Base-by-base conservation (phyloP, 30 jellyfish, hydroid and myxozoan species). In the Aurelia aurita region DNA sequence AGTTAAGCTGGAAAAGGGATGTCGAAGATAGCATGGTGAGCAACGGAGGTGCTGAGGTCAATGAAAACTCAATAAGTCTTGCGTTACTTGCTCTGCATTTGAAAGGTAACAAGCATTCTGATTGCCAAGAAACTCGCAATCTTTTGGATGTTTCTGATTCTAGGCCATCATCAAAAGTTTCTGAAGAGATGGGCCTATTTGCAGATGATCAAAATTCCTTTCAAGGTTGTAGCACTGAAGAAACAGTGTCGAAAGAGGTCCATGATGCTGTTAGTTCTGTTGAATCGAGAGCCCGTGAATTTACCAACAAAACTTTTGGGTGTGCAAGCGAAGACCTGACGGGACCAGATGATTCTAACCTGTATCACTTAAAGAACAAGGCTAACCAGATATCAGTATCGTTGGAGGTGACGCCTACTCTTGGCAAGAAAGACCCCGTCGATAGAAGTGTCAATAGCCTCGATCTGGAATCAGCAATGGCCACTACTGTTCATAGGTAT, bases 1-100 rank as follows among this genome's bases (percentile, higher is more conserved):
- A 83, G 45, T 80, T 83, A 47, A 83, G 93, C 87, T 54, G 80
- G 93, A 83, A 83, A 63, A 60, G 93, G 32, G 93, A 83, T n/a
- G 79, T 68, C 61, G 93, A 83, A 14, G 93, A 83, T 2, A 83
- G 93, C 65, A 71, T 71, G 13, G 87, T 83, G 18, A 83, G 87
- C 69, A 83, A 83, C 51, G 87, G 87, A 20, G 79, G 79, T 7
- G 28, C 29, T 26, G 93, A 83, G 35, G 70, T 70, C 3, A 83
- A 83, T 43, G 93, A 83, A 22, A 83, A 83, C 64, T 83, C 93
- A 13, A 26, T 83, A 26, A 71, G 93, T 43, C 15, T 83, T 34
- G 93, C 87, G 9, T 57, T 83, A 23, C 87, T 83, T 8, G 80
- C 87, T 14, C 31, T 83, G 80, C 93, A 83, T 14, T n/a, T 83